A percentile compares a stretch with the other conserved stretches of the same genome.
These are phyloP conservation scores for Holacanthus passer DNA, from an alignment of 2,113 vertebrate genomes.

Conservation along the genomic window DNA sequence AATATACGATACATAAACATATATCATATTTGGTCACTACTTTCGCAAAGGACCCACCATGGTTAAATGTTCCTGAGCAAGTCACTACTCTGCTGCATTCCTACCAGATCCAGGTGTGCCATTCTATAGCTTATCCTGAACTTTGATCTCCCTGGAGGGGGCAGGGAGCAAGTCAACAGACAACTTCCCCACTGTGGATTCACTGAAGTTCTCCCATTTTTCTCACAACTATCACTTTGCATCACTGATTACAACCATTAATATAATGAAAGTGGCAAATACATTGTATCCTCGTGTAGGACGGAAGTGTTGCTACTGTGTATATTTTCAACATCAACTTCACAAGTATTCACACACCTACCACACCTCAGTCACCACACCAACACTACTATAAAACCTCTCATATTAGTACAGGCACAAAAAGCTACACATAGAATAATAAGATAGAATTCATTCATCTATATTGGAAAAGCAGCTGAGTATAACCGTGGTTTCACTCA, in stretches of 20 bases:
- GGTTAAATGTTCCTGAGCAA: not conserved
- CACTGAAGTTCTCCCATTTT: not conserved
- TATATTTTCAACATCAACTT: not conserved
- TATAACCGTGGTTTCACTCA: slow-evolving; percentile 1
- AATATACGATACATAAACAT: too few relatives aligned
- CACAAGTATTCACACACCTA: not conserved
- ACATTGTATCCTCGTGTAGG: not conserved
- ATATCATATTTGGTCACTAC: not conserved
- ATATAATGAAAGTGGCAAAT: not conserved
- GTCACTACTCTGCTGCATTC: not conserved
- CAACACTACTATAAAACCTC: not conserved
- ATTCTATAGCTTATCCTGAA: not conserved
- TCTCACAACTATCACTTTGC: not conserved
- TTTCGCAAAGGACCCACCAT: not conserved
- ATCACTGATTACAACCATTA: not conserved
- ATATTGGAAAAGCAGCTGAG: not conserved
- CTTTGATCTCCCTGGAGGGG: not conserved
- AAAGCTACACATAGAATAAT: not conserved
- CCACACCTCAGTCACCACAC: too few relatives aligned
- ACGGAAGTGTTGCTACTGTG: not conserved
- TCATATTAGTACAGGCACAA: not conserved
- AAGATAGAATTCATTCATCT: not conserved
- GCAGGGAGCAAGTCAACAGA: not conserved
- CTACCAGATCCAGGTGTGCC: not conserved
- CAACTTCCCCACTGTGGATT: not conserved